Base-by-base conservation (phyloP, 2,113 vertebrate species). In the Pangasianodon gigas region DNA sequence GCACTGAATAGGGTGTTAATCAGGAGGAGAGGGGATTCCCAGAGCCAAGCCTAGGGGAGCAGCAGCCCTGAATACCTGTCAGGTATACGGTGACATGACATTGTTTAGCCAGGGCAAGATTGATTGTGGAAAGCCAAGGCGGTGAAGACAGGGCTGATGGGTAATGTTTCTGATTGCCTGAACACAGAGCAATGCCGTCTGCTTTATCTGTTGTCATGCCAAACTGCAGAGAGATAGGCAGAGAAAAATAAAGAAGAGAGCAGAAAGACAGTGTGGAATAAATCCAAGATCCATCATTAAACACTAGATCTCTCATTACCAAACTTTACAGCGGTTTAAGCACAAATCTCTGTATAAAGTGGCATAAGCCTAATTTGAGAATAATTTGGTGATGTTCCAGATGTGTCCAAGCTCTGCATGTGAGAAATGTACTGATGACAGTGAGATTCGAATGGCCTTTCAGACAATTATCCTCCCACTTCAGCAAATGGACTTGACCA, bases 181-280 rank as follows among this genome's bases (percentile, higher is more conserved):
- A 96, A 93, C 94, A 95, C 95, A 96, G 96, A 96, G 97, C 96
- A 94, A 97, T 95, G 92, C 92, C 94, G 95, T 96, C 96, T 95
- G 96, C 96, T 95, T 97, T 95, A 95, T 97, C 96, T 93, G 97
- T 97, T 96, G 97, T 97, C 96, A 97, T 97, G 96, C 96, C 96
- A 96, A 97, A 96, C 96, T 96, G 86, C 85, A 24, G 54, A 74
- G 87, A 87, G 87, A 85, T 37, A 56, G 37, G 74, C 32, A 69
- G 44, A 71, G 85, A 69, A 24, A 87, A 79, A 79, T 48, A 84
- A 60, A 62, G 26, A 29, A 69, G 48, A 26, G 6, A 77, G 37
- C 52, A 51, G 52, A 44, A 69, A 52, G 37, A 88, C 11, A 13
- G 82, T 16, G 48, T 80, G 60, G 29, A 89, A 87, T 60, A 85